Conservation (phyloP, 2,113 vertebrate species). For the Mirza zaza region DNA sequence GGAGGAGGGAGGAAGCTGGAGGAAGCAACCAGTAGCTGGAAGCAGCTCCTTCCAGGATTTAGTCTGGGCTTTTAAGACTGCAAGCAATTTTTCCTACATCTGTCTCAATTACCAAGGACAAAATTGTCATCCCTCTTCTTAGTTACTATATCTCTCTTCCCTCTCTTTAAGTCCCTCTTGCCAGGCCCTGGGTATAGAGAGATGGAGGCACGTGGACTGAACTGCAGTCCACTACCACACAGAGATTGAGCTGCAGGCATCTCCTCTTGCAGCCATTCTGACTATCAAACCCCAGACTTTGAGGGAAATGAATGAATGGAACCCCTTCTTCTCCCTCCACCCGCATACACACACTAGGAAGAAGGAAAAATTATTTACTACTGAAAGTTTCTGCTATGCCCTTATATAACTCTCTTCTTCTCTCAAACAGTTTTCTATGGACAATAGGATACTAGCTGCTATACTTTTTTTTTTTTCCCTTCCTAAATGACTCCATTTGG, state of each 20-base stretch:
- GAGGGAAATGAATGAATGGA: neutral
- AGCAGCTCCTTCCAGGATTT: neutral
- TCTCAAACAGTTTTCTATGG: neutral
- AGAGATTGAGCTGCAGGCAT: neutral
- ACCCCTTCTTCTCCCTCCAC: neutral
- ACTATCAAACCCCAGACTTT: neutral
- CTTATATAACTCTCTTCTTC: neutral
- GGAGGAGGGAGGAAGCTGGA: too few species aligned
- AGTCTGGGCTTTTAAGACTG: neutral
- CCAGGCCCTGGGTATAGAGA: fast-evolving
- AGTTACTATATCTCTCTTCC: neutral
- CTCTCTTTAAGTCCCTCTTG: neutral
- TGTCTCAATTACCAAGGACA: neutral
- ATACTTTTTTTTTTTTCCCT: neutral
- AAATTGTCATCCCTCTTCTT: neutral
- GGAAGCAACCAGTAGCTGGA: too few species aligned
- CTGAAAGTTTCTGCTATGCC: neutral
- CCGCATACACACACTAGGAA: neutral
- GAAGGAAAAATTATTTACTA: neutral
- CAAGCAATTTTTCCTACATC: neutral
- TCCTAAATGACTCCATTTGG: neutral
- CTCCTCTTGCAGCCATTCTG: neutral
- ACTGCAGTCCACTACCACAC: fast-evolving
- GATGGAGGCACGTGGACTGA: fast-evolving
- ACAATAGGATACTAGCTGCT: neutral